phyloP scores from a whole-genome alignment of 2,113 vertebrate species.

The Aspidoscelis tigris region DNA sequence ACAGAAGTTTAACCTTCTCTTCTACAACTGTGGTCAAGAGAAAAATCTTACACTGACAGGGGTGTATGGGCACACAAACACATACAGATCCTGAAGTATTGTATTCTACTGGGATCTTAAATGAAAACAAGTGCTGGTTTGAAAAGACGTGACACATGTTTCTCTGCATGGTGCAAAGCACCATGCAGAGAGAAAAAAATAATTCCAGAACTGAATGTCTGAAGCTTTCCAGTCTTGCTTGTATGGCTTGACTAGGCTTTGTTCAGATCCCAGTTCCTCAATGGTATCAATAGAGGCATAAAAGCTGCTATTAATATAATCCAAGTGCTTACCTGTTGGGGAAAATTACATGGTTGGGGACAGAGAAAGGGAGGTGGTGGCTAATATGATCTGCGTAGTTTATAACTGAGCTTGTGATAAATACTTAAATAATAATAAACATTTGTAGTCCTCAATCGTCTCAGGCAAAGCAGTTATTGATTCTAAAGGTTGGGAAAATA shows the following conservation, averaged over 20 bases:
- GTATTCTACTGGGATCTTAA: background rate
- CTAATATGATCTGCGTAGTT: constrained; percentile 36
- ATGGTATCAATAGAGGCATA: background rate
- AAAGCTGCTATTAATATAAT: background rate
- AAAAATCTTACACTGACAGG: no score
- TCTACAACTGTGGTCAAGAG: no score
- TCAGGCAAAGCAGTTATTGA: constrained; percentile 59
- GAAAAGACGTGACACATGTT: background rate
- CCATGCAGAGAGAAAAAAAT: background rate
- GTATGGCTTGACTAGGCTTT: background rate
- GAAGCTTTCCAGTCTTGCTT: background rate
- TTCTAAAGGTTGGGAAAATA: constrained; percentile 57
- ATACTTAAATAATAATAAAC: constrained; percentile 8
- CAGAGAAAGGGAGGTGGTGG: constrained; percentile 19
- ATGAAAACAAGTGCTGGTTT: background rate
- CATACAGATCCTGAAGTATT: background rate
- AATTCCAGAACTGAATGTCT: background rate
- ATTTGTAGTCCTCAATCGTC: constrained; percentile 48
- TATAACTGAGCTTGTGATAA: constrained; percentile 48
- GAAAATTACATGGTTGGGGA: background rate
- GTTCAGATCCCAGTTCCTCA: background rate
- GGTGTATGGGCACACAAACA: background rate
- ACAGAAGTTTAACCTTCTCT: no score
- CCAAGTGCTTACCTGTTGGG: background rate
- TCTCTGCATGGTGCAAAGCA: background rate